Percentiles rank a stretch among this genome's conserved stretches.
These are phyloP conservation scores for Epinephelus moara DNA, from an alignment of 2,113 vertebrate species.

Conservation along the genomic window DNA sequence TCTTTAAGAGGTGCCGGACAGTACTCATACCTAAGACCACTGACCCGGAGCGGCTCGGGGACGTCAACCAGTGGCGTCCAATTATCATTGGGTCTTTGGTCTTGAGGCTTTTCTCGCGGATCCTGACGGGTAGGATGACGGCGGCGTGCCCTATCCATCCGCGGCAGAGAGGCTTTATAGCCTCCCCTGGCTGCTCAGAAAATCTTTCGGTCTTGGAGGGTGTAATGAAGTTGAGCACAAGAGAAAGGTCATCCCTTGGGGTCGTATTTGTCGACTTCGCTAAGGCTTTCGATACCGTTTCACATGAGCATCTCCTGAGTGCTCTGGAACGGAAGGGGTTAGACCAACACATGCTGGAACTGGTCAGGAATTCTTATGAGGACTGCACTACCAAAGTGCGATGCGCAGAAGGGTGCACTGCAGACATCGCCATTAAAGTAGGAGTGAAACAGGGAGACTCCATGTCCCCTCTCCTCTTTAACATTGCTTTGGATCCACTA, in stretches of 20 bases:
- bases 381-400: fast-evolving
- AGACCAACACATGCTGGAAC: not conserved
- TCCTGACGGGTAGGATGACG: not conserved
- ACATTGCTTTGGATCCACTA: no score
- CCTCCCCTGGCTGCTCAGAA: not conserved
- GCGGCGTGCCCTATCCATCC: not conserved
- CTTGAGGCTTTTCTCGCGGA: no score
- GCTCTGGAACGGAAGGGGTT: not conserved
- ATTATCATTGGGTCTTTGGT: not conserved
- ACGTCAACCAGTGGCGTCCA: not conserved
- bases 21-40: not conserved
- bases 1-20: no score
- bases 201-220: fast-evolving
- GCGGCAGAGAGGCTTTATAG: not conserved
- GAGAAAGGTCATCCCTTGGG: fast-evolving
- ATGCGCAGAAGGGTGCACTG: no score
- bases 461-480: no score
- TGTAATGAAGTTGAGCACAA: fast-evolving
- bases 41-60: not conserved
- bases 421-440: no score
- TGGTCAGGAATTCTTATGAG: not conserved
- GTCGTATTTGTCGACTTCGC: not conserved
- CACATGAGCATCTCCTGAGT: not conserved
- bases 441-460: no score
- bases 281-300: not conserved